Evolutionary conservation across 2,888 invertebrate species (phyloP).

Genomic region (Epiblema foenella): DNA sequence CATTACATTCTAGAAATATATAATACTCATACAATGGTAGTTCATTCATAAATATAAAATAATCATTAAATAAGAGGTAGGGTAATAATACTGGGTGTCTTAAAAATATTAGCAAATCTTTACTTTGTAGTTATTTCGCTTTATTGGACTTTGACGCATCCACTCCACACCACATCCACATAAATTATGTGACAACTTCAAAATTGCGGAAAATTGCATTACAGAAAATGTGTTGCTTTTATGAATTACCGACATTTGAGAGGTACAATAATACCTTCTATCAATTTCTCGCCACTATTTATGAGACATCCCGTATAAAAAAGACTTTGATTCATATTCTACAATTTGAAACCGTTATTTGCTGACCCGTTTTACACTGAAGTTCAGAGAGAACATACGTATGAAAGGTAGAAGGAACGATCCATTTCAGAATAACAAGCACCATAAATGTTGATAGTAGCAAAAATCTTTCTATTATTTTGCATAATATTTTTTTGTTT

Average conservation of each 20-base stretch:
- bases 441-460: background rate
- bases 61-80: slow-evolving; percentile 24
- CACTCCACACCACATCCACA: no score
- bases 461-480: no score
- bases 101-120: background rate
- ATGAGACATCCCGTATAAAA: slow-evolving; percentile 4
- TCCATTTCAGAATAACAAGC: background rate
- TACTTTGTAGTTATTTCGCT: background rate
- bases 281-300: background rate
- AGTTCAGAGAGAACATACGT: background rate
- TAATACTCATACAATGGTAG: slow-evolving; percentile 21
- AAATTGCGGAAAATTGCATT: no score
- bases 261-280: background rate
- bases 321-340: background rate
- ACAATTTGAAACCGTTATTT: background rate
- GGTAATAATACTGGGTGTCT: slow-evolving; percentile 8
- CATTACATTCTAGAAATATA: slow-evolving; percentile 31
- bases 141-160: no score
- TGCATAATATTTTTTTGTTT: no score
- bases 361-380: no score
- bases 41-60: slow-evolving; percentile 5
- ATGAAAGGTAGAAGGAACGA: background rate
- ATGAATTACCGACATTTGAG: background rate
- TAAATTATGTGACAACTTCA: no score
- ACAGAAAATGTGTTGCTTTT: no score